phyloP scores from a whole-genome alignment of 2,113 vertebrate genomes.

The Amblyornis subalaris region DNA sequence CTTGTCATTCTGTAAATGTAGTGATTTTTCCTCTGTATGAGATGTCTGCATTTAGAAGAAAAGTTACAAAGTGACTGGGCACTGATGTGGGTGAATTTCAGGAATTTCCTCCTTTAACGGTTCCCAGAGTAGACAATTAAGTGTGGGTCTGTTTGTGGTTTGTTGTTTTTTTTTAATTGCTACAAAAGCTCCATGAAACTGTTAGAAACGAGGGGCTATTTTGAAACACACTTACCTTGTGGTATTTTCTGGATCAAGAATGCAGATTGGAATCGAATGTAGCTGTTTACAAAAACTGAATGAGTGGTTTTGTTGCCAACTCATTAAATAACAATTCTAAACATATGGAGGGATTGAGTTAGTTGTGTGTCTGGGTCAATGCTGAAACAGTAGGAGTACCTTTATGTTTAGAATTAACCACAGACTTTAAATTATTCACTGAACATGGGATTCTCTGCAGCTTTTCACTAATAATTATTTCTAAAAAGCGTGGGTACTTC shows the following conservation, averaged over 20 bases:
- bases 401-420: background rate
- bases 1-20: background rate
- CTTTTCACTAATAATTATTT: background rate
- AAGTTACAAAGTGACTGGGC: background rate
- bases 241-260: background rate
- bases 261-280: rapidly evolving
- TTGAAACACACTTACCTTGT: background rate
- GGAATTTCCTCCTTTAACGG: background rate
- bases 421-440: background rate
- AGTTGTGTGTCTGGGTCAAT: background rate
- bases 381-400: background rate
- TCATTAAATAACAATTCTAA: background rate
- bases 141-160: background rate
- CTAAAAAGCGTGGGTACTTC: background rate
- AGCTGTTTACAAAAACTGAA: background rate
- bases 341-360: background rate
- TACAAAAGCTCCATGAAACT: rapidly evolving
- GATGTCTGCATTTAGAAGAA: background rate
- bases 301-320: background rate
- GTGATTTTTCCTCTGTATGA: background rate
- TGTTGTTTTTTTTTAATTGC: background rate
- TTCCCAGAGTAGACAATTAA: background rate
- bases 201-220: background rate
- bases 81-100: background rate
- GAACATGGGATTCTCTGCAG: background rate